A percentile compares a stretch with the other conserved stretches of the same genome.
Evolutionary conservation across 2,113 vertebrate genomes (phyloP).

Genomic region (Otus sunia): DNA sequence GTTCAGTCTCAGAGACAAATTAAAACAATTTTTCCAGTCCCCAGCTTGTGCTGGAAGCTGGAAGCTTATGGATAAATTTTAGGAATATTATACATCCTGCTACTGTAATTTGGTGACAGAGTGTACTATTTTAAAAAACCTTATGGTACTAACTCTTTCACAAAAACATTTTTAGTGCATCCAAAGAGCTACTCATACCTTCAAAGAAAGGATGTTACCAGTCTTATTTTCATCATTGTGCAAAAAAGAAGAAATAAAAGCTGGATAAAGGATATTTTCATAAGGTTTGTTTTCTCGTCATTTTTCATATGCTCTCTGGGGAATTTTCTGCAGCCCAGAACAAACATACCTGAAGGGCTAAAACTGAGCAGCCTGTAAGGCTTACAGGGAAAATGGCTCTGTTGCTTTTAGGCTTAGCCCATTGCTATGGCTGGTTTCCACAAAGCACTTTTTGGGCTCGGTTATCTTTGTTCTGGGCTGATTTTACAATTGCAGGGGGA

Average conservation of each 20-base stretch:
- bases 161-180: background rate
- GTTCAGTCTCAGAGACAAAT: background rate
- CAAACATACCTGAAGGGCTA: background rate
- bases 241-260: background rate
- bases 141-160: background rate
- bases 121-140: background rate
- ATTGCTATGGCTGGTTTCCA: background rate
- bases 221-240: background rate
- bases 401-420: background rate
- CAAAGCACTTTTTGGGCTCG: background rate
- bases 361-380: background rate
- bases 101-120: background rate
- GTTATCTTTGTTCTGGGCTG: background rate
- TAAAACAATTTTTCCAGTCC: background rate
- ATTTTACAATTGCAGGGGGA: background rate
- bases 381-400: background rate
- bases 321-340: background rate
- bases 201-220: background rate
- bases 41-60: background rate
- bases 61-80: background rate
- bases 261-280: background rate
- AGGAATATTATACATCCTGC: background rate
- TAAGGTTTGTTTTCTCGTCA: background rate
- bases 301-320: background rate
- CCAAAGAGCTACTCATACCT: background rate